A percentile compares a stretch with the other conserved stretches of the same genome.
phyloP scores from a whole-genome alignment of 2,797 vertebrate species.

The Crenichthys baileyi region DNA sequence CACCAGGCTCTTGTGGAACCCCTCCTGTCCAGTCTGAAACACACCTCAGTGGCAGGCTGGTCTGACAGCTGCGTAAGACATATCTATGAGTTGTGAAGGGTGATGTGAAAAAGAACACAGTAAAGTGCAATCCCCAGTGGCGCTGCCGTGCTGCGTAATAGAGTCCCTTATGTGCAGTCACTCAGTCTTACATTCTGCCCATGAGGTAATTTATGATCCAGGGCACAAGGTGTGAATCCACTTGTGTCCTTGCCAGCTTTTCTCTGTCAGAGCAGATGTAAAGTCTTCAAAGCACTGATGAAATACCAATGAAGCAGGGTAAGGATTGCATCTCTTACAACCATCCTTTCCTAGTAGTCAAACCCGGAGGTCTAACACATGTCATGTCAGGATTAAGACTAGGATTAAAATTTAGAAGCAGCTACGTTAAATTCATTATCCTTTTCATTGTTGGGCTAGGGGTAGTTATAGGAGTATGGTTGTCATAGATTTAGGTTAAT shows the following conservation, averaged over 20 bases:
- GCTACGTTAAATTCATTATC: neutral
- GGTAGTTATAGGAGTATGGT: neutral
- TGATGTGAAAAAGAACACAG: constrained; percentile 14
- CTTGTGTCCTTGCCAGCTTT: constrained; percentile 6
- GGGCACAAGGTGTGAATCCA: constrained; percentile 9
- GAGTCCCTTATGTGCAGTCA: constrained; percentile 18
- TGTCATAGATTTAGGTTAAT: neutral
- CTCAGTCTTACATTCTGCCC: constrained; percentile 11
- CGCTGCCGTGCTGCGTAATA: constrained; percentile 6
- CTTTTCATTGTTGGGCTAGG: neutral
- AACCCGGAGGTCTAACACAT: neutral
- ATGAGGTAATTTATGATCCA: constrained; percentile 18
- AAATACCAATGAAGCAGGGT: constrained; percentile 6
- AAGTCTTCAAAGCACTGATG: constrained; percentile 3
- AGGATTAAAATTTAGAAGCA: neutral
- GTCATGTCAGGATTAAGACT: neutral
- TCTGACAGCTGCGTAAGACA: constrained; percentile 10
- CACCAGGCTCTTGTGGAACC: neutral
- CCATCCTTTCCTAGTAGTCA: neutral
- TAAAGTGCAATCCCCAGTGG: constrained; percentile 18
- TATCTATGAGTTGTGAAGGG: constrained; percentile 13
- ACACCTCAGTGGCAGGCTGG: neutral
- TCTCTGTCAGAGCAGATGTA: neutral
- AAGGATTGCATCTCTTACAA: neutral
- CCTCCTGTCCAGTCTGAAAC: constrained; percentile 6